Evolutionary conservation across 2,888 invertebrate genomes (phyloP).

Genomic region (Drosophila vallismaia): DNA sequence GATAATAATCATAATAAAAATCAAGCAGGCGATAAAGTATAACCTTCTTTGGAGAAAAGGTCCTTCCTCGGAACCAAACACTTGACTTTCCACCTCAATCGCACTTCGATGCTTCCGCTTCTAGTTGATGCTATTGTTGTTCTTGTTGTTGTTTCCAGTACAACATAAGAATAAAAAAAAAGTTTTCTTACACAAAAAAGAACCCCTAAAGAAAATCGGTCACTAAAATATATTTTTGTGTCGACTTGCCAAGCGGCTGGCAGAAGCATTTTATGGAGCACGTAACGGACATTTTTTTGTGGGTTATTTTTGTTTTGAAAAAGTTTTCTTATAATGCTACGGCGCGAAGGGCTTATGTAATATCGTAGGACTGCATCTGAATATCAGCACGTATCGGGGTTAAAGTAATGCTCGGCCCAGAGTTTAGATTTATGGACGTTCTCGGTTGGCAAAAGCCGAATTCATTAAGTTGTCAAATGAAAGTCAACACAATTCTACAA

Average conservation of each 20-base stretch:
- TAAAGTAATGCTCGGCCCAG: conserved; percentile 34
- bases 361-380: conserved; percentile 18
- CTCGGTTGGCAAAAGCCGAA: conserved; percentile 47
- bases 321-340: conserved; percentile 70
- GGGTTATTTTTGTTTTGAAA: conserved; percentile 33
- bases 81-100: conserved; percentile 59
- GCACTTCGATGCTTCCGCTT: conserved; percentile 13
- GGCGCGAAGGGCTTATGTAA: conserved; percentile 43
- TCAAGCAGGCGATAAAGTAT: conserved; percentile 77
- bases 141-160: background rate
- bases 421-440: conserved; percentile 12
- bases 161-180: conserved; percentile 64
- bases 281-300: conserved; percentile 62
- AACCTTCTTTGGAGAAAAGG: conserved; percentile 37
- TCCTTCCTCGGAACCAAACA: conserved; percentile 40
- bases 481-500: conserved; percentile 74
- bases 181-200: conserved; percentile 59
- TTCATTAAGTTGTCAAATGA: conserved; percentile 78
- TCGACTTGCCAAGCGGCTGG: conserved; percentile 14
- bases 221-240: conserved; percentile 47
- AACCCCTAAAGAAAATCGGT: conserved; percentile 33
- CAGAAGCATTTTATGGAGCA: conserved; percentile 53
- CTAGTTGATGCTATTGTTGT: conserved; percentile 22
- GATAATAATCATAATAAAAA: conserved; percentile 77
- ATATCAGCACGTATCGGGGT: conserved; percentile 36